Evolutionary conservation across 1,140 invertebrate genomes (phyloP), one percentile per base, ranked within the genome.

Genomic region (Scaptodrosophila lebanonensis): DNA sequence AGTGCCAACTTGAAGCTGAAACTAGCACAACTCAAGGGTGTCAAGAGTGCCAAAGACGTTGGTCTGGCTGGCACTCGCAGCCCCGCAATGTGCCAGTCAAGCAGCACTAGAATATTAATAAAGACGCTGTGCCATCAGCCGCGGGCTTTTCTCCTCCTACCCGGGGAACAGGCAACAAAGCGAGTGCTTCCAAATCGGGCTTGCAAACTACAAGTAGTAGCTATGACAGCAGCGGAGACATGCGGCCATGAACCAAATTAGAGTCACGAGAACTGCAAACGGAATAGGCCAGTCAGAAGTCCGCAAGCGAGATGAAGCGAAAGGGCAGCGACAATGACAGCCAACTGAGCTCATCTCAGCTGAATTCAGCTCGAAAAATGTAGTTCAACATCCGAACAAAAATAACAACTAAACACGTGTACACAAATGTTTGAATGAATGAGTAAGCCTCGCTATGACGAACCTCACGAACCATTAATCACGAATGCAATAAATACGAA

Each of bases 171-270:
- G 35, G 11, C 9, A 40, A 66, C 22, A 11, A 39, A 15, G 25
- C 16, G n/a, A 30, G 60, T 27, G 27, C 32, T 29, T 47, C 12
- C 61, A n/a, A n/a, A n/a, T 35, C 27, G 60, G 40, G 61, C 53
- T 49, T 45, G 30, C 43, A 43, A 44, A 33, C 48, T 49, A 49
- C 71, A 79, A 79, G 73, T 79, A n/a, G n/a, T 79, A 79, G 62
- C 64, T 79, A 65, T 51, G 56, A 73, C 68, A 64, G 50, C 30
- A 36, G 40, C 38, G 52, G 62, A 11, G 35, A 32, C 25, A 43
- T 29, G 8, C 54, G 61, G 53, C 75, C 75, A 61, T 79, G 75
- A 79, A 75, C 75, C 57, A 70, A 82, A 79, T 79, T 75, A 82
- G 69, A 82, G 75, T 63, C 75, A 76, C 76, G 71, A 76, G 71